Percentiles rank a stretch among this genome's conserved stretches.
phyloP scores from a whole-genome alignment of 2,888 invertebrate genomes.

The Nomada ruficornis region DNA sequence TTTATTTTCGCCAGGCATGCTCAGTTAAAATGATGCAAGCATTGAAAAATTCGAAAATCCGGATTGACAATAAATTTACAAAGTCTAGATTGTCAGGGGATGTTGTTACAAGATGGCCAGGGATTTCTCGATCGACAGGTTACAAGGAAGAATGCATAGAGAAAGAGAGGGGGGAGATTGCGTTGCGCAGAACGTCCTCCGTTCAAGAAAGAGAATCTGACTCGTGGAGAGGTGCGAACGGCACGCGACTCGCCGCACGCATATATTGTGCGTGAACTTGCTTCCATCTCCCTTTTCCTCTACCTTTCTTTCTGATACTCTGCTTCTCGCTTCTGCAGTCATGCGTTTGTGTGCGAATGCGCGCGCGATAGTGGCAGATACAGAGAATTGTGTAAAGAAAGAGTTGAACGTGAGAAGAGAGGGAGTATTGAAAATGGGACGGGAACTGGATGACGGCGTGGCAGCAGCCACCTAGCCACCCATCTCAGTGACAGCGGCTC shows the following conservation, averaged over 20 bases:
- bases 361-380: constrained; percentile 47
- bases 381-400: constrained; percentile 63
- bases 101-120: constrained; percentile 67
- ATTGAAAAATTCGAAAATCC: neutral
- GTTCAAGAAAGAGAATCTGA: constrained; percentile 56
- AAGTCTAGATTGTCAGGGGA: constrained; percentile 48
- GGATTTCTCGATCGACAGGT: constrained; percentile 66
- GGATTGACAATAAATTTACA: constrained; percentile 21
- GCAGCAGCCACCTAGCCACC: constrained; percentile 78
- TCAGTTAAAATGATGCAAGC: too few relatives aligned
- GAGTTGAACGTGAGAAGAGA: constrained; percentile 60
- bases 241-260: constrained; percentile 77
- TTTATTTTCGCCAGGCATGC: neutral
- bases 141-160: constrained; percentile 56
- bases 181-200: constrained; percentile 64
- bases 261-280: constrained; percentile 69
- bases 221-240: constrained; percentile 75
- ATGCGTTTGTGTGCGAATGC: constrained; percentile 21
- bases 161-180: constrained; percentile 52
- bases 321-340: constrained; percentile 26
- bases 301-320: constrained; percentile 29
- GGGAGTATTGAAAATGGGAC: constrained; percentile 69
- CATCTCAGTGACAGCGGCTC: constrained; percentile 79
- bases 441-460: constrained; percentile 79
- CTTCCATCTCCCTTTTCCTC: constrained; percentile 53